phyloP scores from a whole-genome alignment of 2,797 vertebrate genomes.

The Pipistrellus pipistrellus region DNA sequence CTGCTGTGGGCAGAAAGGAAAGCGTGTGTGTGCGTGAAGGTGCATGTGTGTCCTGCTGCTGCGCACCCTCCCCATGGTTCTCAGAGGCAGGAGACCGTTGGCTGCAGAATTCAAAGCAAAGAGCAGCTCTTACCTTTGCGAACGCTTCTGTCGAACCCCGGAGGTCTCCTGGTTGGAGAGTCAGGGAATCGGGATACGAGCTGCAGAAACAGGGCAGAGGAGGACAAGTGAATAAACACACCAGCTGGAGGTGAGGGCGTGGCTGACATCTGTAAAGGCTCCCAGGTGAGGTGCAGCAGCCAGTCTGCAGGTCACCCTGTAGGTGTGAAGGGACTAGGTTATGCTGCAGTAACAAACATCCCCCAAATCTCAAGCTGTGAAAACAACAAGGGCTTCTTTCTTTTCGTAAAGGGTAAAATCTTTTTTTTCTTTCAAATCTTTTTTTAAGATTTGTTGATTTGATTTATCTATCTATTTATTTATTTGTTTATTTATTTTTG shows the following conservation, averaged over 20 bases:
- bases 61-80: neutral
- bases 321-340: neutral
- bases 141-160: neutral
- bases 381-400: neutral
- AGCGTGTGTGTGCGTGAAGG: neutral
- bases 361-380: neutral
- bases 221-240: conserved; percentile 46
- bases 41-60: neutral
- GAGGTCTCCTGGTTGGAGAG: neutral
- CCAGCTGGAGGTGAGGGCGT: conserved; percentile 6
- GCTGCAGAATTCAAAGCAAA: neutral
- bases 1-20: neutral
- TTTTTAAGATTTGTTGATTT: neutral
- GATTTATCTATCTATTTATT: no score
- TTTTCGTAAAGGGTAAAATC: neutral
- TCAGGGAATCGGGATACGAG: neutral
- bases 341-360: neutral
- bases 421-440: neutral
- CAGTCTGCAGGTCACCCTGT: neutral
- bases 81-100: neutral
- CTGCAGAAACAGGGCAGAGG: neutral
- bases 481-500: no score
- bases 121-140: neutral
- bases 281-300: neutral
- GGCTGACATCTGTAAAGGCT: neutral